These are phyloP conservation scores for Temnothorax curvispinosus DNA, from an alignment of 1,140 invertebrate species.

Conservation along the genomic window DNA sequence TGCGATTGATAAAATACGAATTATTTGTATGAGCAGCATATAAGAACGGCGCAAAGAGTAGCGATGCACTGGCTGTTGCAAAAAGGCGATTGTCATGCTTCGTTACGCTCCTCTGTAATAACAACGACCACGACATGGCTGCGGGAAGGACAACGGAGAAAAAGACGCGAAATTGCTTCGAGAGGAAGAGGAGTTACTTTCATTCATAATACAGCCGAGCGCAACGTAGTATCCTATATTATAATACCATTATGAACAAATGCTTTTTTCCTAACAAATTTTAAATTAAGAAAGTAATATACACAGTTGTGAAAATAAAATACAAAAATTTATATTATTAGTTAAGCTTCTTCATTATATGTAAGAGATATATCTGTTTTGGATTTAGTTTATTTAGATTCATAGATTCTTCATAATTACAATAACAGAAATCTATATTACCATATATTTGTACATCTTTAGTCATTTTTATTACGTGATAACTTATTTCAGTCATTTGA, in stretches of 20 bases:
- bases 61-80: slow-evolving; percentile 3
- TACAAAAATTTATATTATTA: too few species aligned
- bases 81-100: slow-evolving; percentile 79
- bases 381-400: background rate
- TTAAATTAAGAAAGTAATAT: background rate
- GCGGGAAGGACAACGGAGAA: slow-evolving; percentile 71
- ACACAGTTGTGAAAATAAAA: too few species aligned
- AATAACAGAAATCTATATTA: too few species aligned
- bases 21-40: slow-evolving; percentile 3
- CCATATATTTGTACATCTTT: too few species aligned
- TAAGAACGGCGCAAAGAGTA: background rate
- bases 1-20: background rate
- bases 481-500: too few species aligned
- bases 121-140: slow-evolving; percentile 66
- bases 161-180: slow-evolving; percentile 81
- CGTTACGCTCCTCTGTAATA: slow-evolving; percentile 75
- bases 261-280: background rate
- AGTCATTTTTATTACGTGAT: too few species aligned
- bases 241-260: background rate
- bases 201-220: slow-evolving; percentile 79
- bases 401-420: background rate
- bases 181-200: slow-evolving; percentile 85
- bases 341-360: background rate
- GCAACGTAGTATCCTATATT: background rate
- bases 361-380: background rate